These are phyloP conservation scores for Thalpophila matura DNA, from an alignment of 2,888 invertebrate genomes.

Conservation along the genomic window DNA sequence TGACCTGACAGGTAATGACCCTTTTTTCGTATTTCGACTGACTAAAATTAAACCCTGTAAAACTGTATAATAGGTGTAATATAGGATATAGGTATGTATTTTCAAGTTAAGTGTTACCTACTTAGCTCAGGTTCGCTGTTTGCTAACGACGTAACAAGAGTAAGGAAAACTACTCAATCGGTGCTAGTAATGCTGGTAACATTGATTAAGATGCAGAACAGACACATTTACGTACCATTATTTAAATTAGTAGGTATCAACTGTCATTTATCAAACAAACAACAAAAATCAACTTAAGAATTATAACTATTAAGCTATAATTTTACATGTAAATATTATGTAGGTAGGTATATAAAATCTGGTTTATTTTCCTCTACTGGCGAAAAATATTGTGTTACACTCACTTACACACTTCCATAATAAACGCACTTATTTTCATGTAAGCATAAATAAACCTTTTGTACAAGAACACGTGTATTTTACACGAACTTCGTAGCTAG, in stretches of 20 bases:
- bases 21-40: too few species aligned
- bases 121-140: background rate
- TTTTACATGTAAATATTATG: constrained; percentile 15
- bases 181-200: constrained; percentile 5
- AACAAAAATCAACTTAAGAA: background rate
- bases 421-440: background rate
- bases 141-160: constrained; percentile 1
- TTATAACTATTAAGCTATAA: constrained; percentile 13
- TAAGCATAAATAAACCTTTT: too few species aligned
- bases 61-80: too few species aligned
- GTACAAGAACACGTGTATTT: too few species aligned
- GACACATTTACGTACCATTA: constrained; percentile 1
- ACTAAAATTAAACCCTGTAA: too few species aligned
- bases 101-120: too few species aligned
- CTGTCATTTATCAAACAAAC: constrained; percentile 12
- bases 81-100: too few species aligned
- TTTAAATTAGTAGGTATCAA: constrained; percentile 16
- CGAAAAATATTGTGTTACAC: too few species aligned
- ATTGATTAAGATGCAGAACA: constrained; percentile 25
- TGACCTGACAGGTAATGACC: too few species aligned
- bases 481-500: too few species aligned
- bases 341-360: too few species aligned
- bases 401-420: too few species aligned
- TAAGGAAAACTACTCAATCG: constrained; percentile 43
- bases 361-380: background rate